These are phyloP conservation scores for Oligia strigilis DNA, from an alignment of 2,888 invertebrate genomes.

Conservation along the genomic window DNA sequence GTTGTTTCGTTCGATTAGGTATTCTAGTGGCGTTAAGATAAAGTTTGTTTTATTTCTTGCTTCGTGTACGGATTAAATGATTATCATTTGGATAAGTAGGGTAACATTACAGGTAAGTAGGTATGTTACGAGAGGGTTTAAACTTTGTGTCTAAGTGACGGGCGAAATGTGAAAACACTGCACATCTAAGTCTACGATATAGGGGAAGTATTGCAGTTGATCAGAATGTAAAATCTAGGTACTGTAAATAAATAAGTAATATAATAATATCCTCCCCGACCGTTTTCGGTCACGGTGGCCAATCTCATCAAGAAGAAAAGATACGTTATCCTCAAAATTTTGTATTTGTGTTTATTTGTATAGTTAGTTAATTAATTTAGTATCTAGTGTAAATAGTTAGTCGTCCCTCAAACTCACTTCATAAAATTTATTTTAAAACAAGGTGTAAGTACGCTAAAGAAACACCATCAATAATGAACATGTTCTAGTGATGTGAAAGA, in stretches of 20 bases:
- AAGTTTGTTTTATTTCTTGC: conserved; percentile 40
- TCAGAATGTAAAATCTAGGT: neutral
- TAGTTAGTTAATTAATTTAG: too few relatives aligned
- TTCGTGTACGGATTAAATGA: conserved; percentile 22
- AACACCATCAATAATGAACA: conserved; percentile 53
- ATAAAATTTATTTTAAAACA: neutral
- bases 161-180: neutral
- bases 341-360: neutral
- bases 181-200: too few relatives aligned
- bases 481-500: conserved; percentile 43
- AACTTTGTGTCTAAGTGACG: neutral
- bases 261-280: too few relatives aligned
- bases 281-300: too few relatives aligned
- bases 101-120: conserved; percentile 9
- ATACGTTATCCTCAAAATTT: neutral
- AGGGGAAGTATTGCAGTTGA: neutral
- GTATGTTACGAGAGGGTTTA: neutral
- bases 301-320: neutral
- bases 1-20: conserved; percentile 46
- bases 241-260: too few relatives aligned
- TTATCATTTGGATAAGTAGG: neutral
- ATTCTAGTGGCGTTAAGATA: conserved; percentile 45
- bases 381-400: neutral
- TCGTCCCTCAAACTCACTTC: neutral
- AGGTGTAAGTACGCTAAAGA: neutral